Evolutionary conservation across 2,113 vertebrate genomes (phyloP), one percentile per base, ranked within the genome.

Genomic region (Bubo bubo): DNA sequence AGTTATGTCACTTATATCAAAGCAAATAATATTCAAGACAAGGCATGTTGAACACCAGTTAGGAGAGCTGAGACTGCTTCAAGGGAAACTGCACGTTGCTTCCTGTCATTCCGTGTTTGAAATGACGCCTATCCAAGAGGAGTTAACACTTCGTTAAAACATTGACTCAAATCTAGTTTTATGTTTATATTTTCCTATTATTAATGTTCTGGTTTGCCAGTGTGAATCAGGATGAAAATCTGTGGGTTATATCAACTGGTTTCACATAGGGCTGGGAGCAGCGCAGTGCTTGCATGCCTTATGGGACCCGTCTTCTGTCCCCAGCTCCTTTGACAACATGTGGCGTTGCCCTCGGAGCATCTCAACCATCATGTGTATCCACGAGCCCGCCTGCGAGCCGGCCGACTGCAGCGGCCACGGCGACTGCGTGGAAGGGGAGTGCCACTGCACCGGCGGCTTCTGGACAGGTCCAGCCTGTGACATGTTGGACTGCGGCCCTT

Each of bases 351-450:
- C 98, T 2, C 98, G 99, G 15, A 60, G 1, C 0, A 97, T 99
- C 63, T 99, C 99, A 15, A 99, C 99, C 1, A 52, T 99, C 47
- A 24, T 99, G 60, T 99, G 99, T 6, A 88, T 99, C 34, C 99
- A 99, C 1, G 98, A 98, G 86, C 98, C 98, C 3, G 81, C 32
- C 91, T 99, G 99, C 32, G 88, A 98, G 70, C 98, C 99, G 0
- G 59, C 95, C 0, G 96, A 99, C 98, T 99, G 99, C 98, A 98
- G 96, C 0, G 97, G 98, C 26, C 98, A 98, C 0, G 99, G 99
- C 11, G 84, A 47, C 63, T 99, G 99, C 2, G 80, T 98, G 91
- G 95, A 96, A 1, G 99, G 99, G 15, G 81, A 0, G 20, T 99
- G 99, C 50, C 95, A 1, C 43, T 99, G 99, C 91, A 3, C 73